Conservation (phyloP, 1,140 invertebrate genomes). For the Diorhabda sublineata region DNA sequence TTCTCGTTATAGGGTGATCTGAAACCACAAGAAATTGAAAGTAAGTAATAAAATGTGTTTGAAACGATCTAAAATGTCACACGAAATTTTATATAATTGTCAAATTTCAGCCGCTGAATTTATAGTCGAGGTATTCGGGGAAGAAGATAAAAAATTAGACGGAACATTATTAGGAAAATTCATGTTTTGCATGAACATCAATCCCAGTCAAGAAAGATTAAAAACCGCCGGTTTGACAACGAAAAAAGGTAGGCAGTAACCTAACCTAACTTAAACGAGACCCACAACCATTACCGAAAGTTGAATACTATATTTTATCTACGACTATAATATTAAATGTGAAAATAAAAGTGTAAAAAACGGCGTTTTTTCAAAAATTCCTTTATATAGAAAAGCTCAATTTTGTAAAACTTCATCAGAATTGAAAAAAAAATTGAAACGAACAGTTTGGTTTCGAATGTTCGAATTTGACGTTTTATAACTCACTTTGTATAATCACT, state of each 20-base stretch:
- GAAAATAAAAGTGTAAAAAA: too few species aligned
- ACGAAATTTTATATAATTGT: slow-evolving; percentile 5
- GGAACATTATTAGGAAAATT: slow-evolving; percentile 31
- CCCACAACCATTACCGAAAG: too few species aligned
- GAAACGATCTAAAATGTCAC: slow-evolving; percentile 6
- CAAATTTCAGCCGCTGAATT: slow-evolving; percentile 35
- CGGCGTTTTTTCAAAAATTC: too few species aligned
- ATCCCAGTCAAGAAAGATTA: slow-evolving; percentile 40
- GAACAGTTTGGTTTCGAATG: too few species aligned
- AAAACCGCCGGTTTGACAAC: slow-evolving; percentile 36
- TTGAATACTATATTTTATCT: too few species aligned
- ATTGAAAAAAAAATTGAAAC: too few species aligned
- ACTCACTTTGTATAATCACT: too few species aligned
- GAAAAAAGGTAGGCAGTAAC: slow-evolving; percentile 31
- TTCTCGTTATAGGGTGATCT: slow-evolving; percentile 35
- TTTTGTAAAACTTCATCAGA: too few species aligned
- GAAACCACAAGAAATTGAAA: slow-evolving; percentile 39
- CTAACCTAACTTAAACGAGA: too few species aligned
- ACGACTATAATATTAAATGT: too few species aligned
- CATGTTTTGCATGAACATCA: slow-evolving; percentile 32
- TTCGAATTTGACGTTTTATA: too few species aligned
- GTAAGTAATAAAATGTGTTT: slow-evolving; percentile 28
- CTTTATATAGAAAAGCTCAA: too few species aligned
- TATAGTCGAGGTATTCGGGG: slow-evolving; percentile 36
- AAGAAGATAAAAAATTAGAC: slow-evolving; percentile 34